phyloP scores from a whole-genome alignment of 2,888 invertebrate species.

The Lithophane ornitopus region DNA sequence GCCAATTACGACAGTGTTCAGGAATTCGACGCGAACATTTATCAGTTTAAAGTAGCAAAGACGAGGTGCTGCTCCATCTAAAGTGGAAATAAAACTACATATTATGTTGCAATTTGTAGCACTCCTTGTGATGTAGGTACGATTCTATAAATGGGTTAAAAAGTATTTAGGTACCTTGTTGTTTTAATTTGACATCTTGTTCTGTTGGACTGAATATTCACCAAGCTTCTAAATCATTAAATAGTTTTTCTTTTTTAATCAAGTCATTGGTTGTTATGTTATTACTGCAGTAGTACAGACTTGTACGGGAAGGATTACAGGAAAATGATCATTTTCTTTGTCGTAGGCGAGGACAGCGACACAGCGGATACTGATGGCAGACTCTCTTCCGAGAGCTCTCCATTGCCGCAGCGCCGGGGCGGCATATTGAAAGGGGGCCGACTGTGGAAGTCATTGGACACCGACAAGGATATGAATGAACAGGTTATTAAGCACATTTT shows the following conservation, averaged over 20 bases:
- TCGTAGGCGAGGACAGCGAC: slow-evolving; percentile 84
- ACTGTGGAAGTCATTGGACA: slow-evolving; percentile 92
- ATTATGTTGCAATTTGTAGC: too few relatives aligned
- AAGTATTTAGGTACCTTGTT: background rate
- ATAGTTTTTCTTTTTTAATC: background rate
- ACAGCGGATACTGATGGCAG: slow-evolving; percentile 83
- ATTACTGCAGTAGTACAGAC: background rate
- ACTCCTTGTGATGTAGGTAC: too few relatives aligned
- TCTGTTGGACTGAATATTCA: background rate
- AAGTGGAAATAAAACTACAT: background rate
- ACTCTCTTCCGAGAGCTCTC: slow-evolving; percentile 88
- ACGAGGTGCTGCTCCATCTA: background rate
- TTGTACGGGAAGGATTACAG: background rate
- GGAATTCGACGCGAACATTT: slow-evolving; percentile 18
- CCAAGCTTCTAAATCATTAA: background rate
- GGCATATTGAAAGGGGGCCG: slow-evolving; percentile 95
- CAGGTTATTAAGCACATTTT: slow-evolving; percentile 81
- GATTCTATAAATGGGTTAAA: background rate
- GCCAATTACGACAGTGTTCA: slow-evolving; percentile 28
- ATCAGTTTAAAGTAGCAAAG: slow-evolving; percentile 18
- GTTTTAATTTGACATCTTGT: slow-evolving; percentile 7
- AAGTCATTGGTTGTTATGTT: background rate
- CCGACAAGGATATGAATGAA: slow-evolving; percentile 85
- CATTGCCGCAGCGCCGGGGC: slow-evolving; percentile 91
- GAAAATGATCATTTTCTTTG: slow-evolving; percentile 24